Base-by-base conservation (phyloP, 2,797 vertebrate genomes). In the Thaleichthys pacificus region DNA sequence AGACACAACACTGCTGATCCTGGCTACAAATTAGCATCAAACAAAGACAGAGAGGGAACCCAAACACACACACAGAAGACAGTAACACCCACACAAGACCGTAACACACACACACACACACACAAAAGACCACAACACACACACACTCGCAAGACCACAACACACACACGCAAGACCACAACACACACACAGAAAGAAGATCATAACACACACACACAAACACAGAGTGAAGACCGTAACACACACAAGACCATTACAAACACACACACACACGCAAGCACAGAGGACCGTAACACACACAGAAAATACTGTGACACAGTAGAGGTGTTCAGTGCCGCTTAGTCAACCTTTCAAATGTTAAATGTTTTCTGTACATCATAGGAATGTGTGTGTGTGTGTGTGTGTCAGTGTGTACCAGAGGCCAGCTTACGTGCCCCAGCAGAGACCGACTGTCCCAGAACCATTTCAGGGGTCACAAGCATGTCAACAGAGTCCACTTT, bases 401-500 rank as follows among this genome's bases (percentile, higher is more conserved):
- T 54, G 26, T 54, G 56, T 54, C 32, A 8, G 51, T 54, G 26
- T 42, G 38, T 12, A 35, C 7, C 32, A 35, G 32, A 35, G 51
- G 54, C 54, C 5, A 12, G 64, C 35, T 78, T 71, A 64, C 54
- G 30, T 42, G 58, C 69, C 73, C 73, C 76, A 21, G 63, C 65
- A 69, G 65, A 72, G 62, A 24, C 42, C 69, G 56, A 24, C 47
- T 61, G 51, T 68, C 68, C 73, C 69, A 60, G 63, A 61, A 63
- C 22, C 54, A 57, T 78, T 66, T 66, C 62, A 32, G 81, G 77
- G 78, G 75, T 77, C 78, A 80, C 61, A 57, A 60, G 60, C 73
- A 78, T 78, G 78, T 76, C 76, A 83, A 24, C 9, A 63, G 76
- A 73, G 81, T 83, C 69, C 67, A 54, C 69, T 83, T 80, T 73